Conservation (phyloP, 2,888 invertebrate genomes). For the Norana najaformis region DNA sequence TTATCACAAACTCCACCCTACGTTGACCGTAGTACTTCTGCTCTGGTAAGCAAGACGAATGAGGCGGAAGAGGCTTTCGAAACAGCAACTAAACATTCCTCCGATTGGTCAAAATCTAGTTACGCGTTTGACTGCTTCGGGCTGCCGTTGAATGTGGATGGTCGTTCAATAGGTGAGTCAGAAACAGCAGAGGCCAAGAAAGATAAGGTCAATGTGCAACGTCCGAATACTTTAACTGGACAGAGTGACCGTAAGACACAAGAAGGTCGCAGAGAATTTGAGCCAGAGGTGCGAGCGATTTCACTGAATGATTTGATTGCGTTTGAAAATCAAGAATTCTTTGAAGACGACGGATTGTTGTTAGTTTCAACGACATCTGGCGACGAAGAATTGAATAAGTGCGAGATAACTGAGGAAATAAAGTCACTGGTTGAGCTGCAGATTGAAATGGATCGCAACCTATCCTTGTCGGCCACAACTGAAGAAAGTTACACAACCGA, state of each 20-base stretch:
- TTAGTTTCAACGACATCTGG: background rate
- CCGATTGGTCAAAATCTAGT: no score
- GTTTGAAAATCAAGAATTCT: background rate
- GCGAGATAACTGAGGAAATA: background rate
- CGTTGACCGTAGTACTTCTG: background rate
- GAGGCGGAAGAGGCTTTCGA: no score
- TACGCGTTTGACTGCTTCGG: background rate
- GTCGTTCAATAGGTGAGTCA: background rate
- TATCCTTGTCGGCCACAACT: background rate
- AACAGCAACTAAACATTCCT: no score
- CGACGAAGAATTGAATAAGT: background rate
- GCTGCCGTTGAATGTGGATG: background rate
- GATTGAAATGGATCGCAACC: background rate
- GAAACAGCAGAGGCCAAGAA: background rate
- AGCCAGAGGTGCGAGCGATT: background rate
- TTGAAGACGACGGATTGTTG: background rate
- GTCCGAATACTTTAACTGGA: background rate
- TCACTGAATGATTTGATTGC: background rate
- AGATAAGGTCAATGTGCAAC: background rate
- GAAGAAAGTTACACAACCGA: background rate
- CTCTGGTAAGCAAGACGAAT: background rate
- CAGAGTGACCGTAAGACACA: background rate
- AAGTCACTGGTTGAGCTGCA: background rate
- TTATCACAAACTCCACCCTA: background rate
- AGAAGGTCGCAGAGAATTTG: background rate